Conservation (phyloP, 2,797 vertebrate species). For the Siniperca undulata region DNA sequence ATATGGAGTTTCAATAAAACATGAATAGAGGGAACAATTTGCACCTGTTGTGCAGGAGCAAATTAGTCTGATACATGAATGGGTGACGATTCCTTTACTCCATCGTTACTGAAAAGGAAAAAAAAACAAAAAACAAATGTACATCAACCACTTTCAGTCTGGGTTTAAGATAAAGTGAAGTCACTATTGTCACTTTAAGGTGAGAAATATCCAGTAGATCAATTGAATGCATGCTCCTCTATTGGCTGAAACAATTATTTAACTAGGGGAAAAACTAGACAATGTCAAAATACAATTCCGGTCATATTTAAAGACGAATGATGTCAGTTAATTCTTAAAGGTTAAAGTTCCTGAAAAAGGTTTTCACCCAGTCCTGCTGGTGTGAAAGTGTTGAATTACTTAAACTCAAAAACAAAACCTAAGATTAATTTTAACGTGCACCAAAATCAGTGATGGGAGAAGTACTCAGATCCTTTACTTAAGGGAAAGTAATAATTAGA, state of each 20-base stretch:
- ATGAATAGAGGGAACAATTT: background rate
- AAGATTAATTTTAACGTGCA: background rate
- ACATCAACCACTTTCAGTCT: background rate
- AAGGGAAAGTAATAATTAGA: no score
- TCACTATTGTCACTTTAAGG: background rate
- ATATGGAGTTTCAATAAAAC: background rate
- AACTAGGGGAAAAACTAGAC: no score
- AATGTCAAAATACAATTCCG: background rate
- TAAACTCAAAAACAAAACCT: background rate
- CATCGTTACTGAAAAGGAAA: background rate
- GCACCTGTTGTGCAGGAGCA: background rate
- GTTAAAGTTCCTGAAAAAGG: background rate
- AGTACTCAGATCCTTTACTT: background rate
- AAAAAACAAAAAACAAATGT: background rate
- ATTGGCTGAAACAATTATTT: background rate
- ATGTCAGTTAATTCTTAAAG: background rate
- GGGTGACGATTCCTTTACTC: background rate
- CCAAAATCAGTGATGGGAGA: background rate
- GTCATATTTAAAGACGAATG: background rate
- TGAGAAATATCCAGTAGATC: background rate
- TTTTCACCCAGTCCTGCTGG: background rate
- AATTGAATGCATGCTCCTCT: background rate
- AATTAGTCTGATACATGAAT: background rate
- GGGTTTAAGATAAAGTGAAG: background rate
- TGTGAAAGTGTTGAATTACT: background rate